Conservation (phyloP, 2,888 invertebrate genomes). For the Rhingia rostrata region DNA sequence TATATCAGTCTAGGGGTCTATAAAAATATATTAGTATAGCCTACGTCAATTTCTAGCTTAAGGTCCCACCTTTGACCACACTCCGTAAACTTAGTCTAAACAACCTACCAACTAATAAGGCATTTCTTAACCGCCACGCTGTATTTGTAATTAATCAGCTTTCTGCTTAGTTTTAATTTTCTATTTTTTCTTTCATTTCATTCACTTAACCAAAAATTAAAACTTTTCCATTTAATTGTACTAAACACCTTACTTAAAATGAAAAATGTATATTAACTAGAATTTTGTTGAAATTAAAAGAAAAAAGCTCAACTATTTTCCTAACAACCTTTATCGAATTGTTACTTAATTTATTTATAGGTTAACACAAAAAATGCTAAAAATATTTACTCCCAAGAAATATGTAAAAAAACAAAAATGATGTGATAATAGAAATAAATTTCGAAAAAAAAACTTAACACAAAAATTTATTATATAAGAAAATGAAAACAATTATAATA, state of each 20-base stretch:
- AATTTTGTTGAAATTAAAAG: conserved; percentile 26
- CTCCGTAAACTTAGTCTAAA: no score
- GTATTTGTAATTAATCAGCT: conserved; percentile 41
- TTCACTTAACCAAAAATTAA: background rate
- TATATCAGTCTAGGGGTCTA: no score
- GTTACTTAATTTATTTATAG: conserved; percentile 42
- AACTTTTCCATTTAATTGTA: conserved; percentile 2
- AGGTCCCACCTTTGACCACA: no score
- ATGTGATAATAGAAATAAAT: conserved; percentile 74
- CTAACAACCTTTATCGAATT: conserved; percentile 55
- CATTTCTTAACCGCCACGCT: conserved; percentile 48
- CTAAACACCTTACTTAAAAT: conserved; percentile 35
- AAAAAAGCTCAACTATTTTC: conserved; percentile 50
- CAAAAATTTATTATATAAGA: conserved; percentile 39
- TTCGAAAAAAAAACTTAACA: conserved; percentile 54
- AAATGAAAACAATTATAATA: conserved; percentile 32
- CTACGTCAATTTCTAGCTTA: no score
- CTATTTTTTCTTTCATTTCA: background rate
- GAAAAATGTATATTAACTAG: conserved; percentile 1
- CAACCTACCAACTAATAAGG: no score
- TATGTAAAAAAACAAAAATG: conserved; percentile 51
- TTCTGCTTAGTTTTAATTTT: conserved; percentile 38
- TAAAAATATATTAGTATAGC: no score
- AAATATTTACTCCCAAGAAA: conserved; percentile 63
- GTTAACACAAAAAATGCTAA: conserved; percentile 35